These are phyloP conservation scores for Oxyruncus cristatus DNA, from an alignment of 2,113 vertebrate species.

Conservation along the genomic window DNA sequence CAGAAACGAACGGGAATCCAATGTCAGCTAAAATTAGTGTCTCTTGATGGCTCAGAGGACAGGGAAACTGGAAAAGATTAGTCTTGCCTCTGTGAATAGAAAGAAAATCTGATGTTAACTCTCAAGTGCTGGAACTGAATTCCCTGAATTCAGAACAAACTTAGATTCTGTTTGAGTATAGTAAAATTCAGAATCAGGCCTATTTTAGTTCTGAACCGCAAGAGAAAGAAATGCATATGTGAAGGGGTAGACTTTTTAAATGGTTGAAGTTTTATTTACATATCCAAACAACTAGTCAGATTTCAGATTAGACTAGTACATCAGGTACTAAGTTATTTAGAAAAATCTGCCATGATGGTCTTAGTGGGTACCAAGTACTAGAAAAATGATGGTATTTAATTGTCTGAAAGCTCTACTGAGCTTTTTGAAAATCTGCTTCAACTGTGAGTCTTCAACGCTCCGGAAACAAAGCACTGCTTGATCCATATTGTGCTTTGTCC, in stretches of 20 bases:
- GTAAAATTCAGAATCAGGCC: background rate
- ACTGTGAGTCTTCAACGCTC: background rate
- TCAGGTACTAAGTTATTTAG: background rate
- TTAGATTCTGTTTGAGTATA: background rate
- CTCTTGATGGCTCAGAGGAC: background rate
- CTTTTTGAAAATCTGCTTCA: background rate
- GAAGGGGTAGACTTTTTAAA: background rate
- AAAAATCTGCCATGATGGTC: background rate
- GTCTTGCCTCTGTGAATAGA: background rate
- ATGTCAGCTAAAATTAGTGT: conserved; percentile 23
- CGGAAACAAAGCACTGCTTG: background rate
- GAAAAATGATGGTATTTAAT: background rate
- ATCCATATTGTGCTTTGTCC: background rate
- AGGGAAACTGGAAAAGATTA: background rate
- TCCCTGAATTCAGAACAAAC: background rate
- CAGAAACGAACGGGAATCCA: background rate
- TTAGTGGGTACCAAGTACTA: background rate
- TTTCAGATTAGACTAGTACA: background rate
- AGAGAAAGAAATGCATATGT: background rate
- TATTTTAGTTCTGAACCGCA: background rate
- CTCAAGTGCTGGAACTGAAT: background rate
- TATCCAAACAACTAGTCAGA: background rate
- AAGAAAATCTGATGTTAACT: background rate
- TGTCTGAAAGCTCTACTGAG: background rate
- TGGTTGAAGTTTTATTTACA: background rate